Evolutionary conservation across 2,797 vertebrate species (phyloP), one percentile per base, ranked within the genome.

Genomic region (Cyprinodon diabolis): DNA sequence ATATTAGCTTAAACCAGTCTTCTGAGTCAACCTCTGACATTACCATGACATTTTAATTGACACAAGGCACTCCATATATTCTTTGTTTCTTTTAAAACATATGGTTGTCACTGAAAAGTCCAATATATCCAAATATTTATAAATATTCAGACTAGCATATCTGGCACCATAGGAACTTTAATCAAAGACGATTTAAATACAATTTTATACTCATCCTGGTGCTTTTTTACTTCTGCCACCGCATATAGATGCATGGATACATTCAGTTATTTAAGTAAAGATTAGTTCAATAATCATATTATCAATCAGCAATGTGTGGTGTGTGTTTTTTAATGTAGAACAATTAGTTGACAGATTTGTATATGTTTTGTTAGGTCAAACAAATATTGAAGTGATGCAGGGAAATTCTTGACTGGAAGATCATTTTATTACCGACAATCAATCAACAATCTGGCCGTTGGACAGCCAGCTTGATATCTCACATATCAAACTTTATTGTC

Each of bases 361-460:
- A 58, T 78, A 76, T 4, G 35, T 71, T 54, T 58, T 13, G 12
- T 23, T 25, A 56, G 57, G n/a, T 58, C 68, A 71, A 66, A 57
- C 51, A 56, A 17, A 56, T 6, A 49, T 30, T 30, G 30, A 30
- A 30, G 30, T 30, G 25, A n/a, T 60, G 21, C 4, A 19, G 56
- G 6, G 30, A 49, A 49, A 60, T 60, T 25, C 1, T 58, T 13
- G 12, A 48, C 30, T 14, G 40, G n/a, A 62, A 3, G 57, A 30
- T 30, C 30, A 30, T 30, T 30, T 30, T 30, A 30, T 30, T 30
- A 30, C 30, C 30, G 3, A 30, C 30, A 30, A 30, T 30, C 30
- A 71, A 58, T 58, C 68, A 76, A 21, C 62, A 66, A 40, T 76
- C 60, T 76, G 68, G 62, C 52, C 66, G 68, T 45, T 37, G 62